Evolutionary conservation across 2,797 vertebrate genomes (phyloP), one percentile per base, ranked within the genome.

Genomic region (Spatula clypeata): DNA sequence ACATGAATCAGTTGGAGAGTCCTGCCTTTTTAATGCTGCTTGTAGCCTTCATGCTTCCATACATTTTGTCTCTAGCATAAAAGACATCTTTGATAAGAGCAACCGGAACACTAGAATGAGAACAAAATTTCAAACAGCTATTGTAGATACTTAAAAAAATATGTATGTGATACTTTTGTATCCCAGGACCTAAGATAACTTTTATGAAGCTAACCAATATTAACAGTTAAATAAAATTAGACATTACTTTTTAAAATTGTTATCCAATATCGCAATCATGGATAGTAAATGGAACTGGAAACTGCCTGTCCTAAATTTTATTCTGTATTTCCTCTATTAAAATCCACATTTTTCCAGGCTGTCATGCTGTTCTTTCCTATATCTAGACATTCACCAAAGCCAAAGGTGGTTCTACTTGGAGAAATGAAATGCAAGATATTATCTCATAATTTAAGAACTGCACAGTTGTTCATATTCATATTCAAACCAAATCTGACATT

Each of bases 371-470:
- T 88, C 73, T 88, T 85, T 77, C 38, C 49, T 79, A 88, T 72
- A 88, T 86, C 88, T 90, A 49, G 6, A 16, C 69, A 86, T 60
- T 88, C 82, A 90, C 12, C 57, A 71, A 76, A 90, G 18, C 29
- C 55, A 82, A 83, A 83, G 62, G 20, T 75, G 34, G 38, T 38
- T 90, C 44, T 73, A 84, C 64, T 54, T 18, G 27, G 15, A 31
- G n/a, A 61, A 89, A 86, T 4, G 42, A 87, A 92, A 91, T 45
- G 58, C 23, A 88, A 71, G 9, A 82, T 83, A 75, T 88, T 86
- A 86, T 38, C 47, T 57, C 23, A 24, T 24, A n/a, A 64, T 62
- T 88, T 83, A 58, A 65, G 45, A 93, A 65, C 20, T 47, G 16
- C 16, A 62, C 20, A 57, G 36, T 55, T 86, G 21, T 55, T 66